phyloP scores from a whole-genome alignment of 2,888 invertebrate species.

The Nephrotoma flavescens region DNA sequence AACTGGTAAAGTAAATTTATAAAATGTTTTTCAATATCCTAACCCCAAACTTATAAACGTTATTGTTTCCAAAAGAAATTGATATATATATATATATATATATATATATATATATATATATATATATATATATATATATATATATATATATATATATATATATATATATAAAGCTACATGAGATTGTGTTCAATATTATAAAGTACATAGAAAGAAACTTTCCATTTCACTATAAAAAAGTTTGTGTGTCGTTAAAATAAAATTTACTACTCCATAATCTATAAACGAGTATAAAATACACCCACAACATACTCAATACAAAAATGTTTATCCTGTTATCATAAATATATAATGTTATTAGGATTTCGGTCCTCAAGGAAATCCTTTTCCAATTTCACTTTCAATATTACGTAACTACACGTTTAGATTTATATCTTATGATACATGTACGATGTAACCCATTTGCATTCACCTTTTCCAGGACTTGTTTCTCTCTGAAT shows the following conservation, averaged over 20 bases:
- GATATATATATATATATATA: too few species aligned
- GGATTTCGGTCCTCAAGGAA: neutral
- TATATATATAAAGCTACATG: neutral
- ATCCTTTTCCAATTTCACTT: neutral
- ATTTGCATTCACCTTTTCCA: neutral
- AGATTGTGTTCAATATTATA: neutral
- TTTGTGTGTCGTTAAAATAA: neutral
- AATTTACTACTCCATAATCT: neutral
- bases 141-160: too few species aligned
- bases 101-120: too few species aligned
- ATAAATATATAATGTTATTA: neutral
- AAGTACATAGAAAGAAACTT: neutral
- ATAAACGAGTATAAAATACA: neutral
- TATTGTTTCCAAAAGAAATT: too few species aligned
- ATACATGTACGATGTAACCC: neutral
- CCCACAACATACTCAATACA: neutral
- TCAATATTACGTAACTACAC: neutral
- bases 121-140: too few species aligned
- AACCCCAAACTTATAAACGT: too few species aligned
- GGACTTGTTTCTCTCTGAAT: neutral
- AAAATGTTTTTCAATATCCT: too few species aligned
- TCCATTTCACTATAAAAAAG: neutral
- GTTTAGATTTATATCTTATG: neutral
- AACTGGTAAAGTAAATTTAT: too few species aligned
- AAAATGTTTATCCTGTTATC: neutral